Evolutionary conservation across 23 tunicate species (phyloP), one percentile per base, ranked within the genome.

Genomic region (Ciona savignyi): DNA sequence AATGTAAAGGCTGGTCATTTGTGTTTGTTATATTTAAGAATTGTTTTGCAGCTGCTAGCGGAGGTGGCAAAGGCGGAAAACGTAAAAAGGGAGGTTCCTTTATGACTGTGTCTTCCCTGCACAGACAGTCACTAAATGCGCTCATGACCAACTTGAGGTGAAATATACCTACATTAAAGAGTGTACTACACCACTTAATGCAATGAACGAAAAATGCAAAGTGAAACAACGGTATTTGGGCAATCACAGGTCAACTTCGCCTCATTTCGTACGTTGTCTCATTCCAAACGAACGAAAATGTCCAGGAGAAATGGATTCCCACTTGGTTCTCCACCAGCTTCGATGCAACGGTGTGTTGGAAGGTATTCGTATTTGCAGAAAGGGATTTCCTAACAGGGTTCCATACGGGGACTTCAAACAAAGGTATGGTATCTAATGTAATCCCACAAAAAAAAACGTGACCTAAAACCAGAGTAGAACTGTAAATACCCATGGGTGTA

Each of bases 321-420:
- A 95, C 73, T 82, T 95, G 20, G 96, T 95, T 60, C 75, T 95
- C 9, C 93, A 85, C 74, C 99, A 95, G 84, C 86, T 95, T 1
- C 74, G 99, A 31, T 95, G 99, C 72, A 95, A 95, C 72, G 99
- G 99, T 95, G 99, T 95, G 60, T 67, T 95, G 84, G 99, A 95
- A 89, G 99, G 99, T 75, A 95, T 95, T 70, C 99, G 99, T 84
- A 95, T 95, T 60, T 95, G 99, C 93, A 86, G 99, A 76, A 83
- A 83, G 63, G 99, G 99, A 61, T 95, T 95, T 67, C 99, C 99
- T 62, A 88, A 88, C 93, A 85, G 99, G 49, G 65, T 95, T 73
- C 96, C 88, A 33, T 95, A 95, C 67, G 89, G 89, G 0, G 99
- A 95, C 64, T 80, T 95, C 79, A 95, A 88, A 32, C 99, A 95